These are phyloP conservation scores for Neolamprologus caudopunctatus DNA, from an alignment of 2,113 vertebrate species.

Conservation along the genomic window DNA sequence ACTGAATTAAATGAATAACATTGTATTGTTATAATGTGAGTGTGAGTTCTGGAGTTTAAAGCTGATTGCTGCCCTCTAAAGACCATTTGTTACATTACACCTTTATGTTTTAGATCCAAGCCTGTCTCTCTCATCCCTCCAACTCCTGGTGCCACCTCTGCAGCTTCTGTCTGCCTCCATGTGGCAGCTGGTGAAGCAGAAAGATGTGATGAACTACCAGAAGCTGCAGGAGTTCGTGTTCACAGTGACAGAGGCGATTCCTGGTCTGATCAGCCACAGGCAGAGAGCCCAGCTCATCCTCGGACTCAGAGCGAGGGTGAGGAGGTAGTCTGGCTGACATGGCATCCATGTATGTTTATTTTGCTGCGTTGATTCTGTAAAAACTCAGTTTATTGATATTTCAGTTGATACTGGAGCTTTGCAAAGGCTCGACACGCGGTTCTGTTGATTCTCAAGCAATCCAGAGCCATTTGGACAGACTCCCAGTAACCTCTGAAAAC, in stretches of 20 bases:
- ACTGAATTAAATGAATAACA: neutral
- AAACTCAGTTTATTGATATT: neutral
- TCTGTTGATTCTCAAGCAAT: conserved; percentile 34
- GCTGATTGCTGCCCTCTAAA: neutral
- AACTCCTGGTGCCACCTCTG: conserved; percentile 57
- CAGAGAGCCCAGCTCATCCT: conserved; percentile 75
- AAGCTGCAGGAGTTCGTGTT: conserved; percentile 71
- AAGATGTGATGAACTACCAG: conserved; percentile 63
- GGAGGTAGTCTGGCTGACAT: neutral
- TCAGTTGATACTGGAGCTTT: conserved; percentile 67
- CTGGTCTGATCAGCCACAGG: conserved; percentile 70
- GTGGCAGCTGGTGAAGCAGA: conserved; percentile 68
- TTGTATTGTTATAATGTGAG: neutral
- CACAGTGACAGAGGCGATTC: conserved; percentile 59
- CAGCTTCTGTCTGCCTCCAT: conserved; percentile 69
- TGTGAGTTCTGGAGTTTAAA: neutral
- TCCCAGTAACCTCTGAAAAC: conserved; percentile 17
- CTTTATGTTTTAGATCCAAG: conserved; percentile 9
- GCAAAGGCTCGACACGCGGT: conserved; percentile 37
- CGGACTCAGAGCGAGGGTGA: conserved; percentile 77
- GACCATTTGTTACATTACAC: neutral
- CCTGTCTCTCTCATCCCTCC: conserved; percentile 34
- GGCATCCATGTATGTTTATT: neutral
- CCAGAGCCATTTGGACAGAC: conserved; percentile 48
- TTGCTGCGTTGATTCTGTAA: neutral